phyloP scores from a whole-genome alignment of 2,113 vertebrate genomes.

The Phylloscopus trochilus region DNA sequence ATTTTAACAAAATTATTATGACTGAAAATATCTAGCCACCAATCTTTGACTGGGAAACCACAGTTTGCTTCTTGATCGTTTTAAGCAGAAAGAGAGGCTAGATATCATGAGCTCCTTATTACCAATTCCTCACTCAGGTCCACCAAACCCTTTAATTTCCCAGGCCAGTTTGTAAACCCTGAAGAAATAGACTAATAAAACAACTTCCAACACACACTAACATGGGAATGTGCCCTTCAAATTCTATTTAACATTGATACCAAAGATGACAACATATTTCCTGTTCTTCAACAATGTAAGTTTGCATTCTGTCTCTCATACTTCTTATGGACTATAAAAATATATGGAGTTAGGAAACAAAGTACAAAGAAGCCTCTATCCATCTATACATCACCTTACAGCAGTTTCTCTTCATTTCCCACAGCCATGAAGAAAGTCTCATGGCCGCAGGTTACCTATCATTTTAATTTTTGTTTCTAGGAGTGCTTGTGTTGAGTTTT shows the following conservation, averaged over 20 bases:
- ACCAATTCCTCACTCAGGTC: not conserved
- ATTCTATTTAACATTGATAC: not conserved
- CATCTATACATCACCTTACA: conserved; percentile 3
- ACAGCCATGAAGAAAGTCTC: conserved; percentile 67
- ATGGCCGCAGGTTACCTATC: conserved; percentile 78
- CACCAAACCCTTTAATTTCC: not conserved
- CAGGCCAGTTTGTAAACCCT: not conserved
- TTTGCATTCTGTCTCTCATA: not conserved
- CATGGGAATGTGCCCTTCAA: not conserved
- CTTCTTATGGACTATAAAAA: conserved; percentile 40
- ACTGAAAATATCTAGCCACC: not conserved
- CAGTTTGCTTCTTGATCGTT: not conserved
- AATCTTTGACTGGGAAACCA: not conserved
- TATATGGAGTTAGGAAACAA: not conserved
- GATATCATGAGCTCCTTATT: not conserved
- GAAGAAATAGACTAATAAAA: not conserved
- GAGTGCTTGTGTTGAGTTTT: conserved; percentile 67
- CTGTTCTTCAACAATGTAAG: not conserved
- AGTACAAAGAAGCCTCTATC: conserved; percentile 11
- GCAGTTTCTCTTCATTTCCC: conserved; percentile 68
- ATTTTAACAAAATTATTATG: not conserved
- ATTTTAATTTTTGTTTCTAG: conserved; percentile 74
- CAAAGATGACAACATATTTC: not conserved
- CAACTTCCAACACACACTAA: not conserved
- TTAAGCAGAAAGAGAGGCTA: not conserved